Percentiles rank a stretch among this genome's conserved stretches.
Conservation (phyloP, 1,140 invertebrate species). For the Dendrolimus kikuchii region DNA sequence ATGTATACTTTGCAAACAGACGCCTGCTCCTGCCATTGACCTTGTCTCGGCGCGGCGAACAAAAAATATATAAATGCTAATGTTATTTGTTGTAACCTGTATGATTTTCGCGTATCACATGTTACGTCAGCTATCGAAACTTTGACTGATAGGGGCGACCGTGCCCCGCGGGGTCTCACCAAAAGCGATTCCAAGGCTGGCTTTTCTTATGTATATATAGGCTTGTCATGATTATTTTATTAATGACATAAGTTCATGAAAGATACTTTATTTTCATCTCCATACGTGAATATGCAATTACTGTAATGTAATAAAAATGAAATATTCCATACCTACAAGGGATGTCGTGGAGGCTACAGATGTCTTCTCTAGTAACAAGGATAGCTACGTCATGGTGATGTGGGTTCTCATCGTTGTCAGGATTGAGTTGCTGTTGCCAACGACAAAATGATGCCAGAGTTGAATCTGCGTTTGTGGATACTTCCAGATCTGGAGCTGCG, state of each 20-base stretch:
- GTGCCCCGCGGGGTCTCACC: no score
- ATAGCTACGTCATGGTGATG: constrained; percentile 96
- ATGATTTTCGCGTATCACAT: neutral
- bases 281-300: no score
- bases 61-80: constrained; percentile 35
- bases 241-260: no score
- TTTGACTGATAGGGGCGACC: no score
- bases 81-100: constrained; percentile 3
- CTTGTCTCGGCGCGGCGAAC: constrained; percentile 41
- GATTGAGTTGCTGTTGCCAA: constrained; percentile 88
- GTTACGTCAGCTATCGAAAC: no score
- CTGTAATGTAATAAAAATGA: neutral
- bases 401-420: constrained; percentile 83
- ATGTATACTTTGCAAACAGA: constrained; percentile 54
- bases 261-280: no score
- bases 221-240: no score
- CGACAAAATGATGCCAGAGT: constrained; percentile 89
- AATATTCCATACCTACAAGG: constrained; percentile 72
- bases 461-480: constrained; percentile 86
- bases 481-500: constrained; percentile 80
- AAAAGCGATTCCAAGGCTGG: no score
- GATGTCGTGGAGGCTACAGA: constrained; percentile 84
- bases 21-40: constrained; percentile 57
- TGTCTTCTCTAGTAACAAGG: constrained; percentile 90
- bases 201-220: no score